Conservation (phyloP, 2,888 invertebrate genomes). For the Andrena bucephala region DNA sequence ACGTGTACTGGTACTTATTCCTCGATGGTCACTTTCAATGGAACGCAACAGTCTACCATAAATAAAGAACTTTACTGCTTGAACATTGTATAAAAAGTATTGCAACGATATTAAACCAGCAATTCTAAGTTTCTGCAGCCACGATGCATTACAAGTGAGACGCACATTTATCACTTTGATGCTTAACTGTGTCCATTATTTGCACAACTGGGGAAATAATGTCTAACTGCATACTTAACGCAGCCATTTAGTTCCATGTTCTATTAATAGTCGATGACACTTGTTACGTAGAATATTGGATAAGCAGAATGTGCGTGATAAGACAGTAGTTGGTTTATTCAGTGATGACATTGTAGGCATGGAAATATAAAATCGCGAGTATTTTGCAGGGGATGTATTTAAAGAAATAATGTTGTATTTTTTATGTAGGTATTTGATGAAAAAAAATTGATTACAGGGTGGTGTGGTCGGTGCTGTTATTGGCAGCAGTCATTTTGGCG, state of each 20-base stretch:
- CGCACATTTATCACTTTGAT: background rate
- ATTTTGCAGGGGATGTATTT: too few relatives aligned
- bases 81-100: background rate
- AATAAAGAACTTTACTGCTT: background rate
- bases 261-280: background rate
- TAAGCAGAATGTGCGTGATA: background rate
- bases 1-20: background rate
- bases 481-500: slow-evolving; percentile 74
- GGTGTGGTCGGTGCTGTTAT: slow-evolving; percentile 80
- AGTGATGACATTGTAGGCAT: too few relatives aligned
- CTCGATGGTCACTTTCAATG: background rate
- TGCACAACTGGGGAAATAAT: background rate
- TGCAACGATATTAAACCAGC: background rate
- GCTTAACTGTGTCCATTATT: background rate
- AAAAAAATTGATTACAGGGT: slow-evolving; percentile 73
- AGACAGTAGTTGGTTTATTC: background rate
- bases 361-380: too few relatives aligned
- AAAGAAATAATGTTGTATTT: background rate
- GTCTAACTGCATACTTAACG: background rate
- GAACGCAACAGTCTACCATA: slow-evolving; percentile 3
- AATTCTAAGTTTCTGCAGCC: background rate
- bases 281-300: background rate
- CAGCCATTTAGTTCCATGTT: background rate
- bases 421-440: background rate
- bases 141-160: background rate